A percentile compares a stretch with the other conserved stretches of the same genome.
Conservation (phyloP, 2,888 invertebrate species). For the Pammene aurita region DNA sequence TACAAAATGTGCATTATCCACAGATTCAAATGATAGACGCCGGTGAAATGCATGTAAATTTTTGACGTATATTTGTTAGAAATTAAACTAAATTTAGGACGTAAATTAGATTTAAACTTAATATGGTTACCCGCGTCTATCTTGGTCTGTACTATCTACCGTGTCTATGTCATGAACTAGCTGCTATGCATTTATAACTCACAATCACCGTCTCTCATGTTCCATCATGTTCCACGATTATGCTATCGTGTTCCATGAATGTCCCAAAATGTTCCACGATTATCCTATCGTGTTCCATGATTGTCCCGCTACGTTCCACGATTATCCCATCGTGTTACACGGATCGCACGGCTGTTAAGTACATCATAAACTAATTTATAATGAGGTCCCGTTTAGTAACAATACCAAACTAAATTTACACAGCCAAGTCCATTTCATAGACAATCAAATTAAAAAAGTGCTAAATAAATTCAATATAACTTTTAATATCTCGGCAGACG, state of each 20-base stretch:
- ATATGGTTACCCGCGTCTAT: background rate
- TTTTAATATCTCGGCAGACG: background rate
- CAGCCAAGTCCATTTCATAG: constrained; percentile 3
- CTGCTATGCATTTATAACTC: background rate
- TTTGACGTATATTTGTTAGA: background rate
- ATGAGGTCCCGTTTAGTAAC: too few species aligned
- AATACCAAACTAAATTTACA: background rate
- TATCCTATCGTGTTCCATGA: background rate
- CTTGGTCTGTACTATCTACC: background rate
- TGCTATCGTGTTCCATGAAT: background rate
- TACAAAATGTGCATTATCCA: constrained; percentile 11
- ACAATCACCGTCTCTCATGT: background rate
- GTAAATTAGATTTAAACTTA: constrained; percentile 3
- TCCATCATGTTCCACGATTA: background rate
- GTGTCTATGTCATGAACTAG: background rate
- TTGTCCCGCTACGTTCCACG: too few species aligned
- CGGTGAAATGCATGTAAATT: background rate
- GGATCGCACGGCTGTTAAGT: background rate
- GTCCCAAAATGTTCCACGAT: background rate
- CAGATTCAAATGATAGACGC: constrained; percentile 11
- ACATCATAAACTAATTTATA: background rate
- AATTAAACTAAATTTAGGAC: background rate
- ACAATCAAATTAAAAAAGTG: background rate
- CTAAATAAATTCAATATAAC: background rate
- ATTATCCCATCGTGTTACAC: too few species aligned